Base-by-base conservation (phyloP, 2,888 invertebrate species). In the Lathronympha strigana region DNA sequence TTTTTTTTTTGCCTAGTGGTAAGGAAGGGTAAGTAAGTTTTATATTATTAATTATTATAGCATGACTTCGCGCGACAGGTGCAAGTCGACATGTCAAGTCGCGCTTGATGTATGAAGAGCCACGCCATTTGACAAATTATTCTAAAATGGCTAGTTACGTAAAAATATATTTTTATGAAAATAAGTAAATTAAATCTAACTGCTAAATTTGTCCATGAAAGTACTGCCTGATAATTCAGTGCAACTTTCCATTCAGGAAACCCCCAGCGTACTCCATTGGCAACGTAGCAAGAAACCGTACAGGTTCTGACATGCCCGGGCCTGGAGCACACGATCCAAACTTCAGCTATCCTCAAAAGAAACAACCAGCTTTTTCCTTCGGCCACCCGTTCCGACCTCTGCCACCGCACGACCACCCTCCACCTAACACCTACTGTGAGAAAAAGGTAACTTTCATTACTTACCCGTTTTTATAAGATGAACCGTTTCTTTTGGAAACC, bases 361-460 rank as follows among this genome's bases (percentile, higher is more conserved):
- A 43, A 0, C 83, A 77, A 50, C 90, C 90, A 28, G 78, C 84
- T 5, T 87, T 74, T 68, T 79, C 85, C 2, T 86, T 90, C 40
- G 87, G 83, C 11, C 72, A 69, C 1, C 76, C 78, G 15, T 80
- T 71, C 72, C 80, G 73, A 63, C 67, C 61, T 4, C 3, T 68
- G 2, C 71, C 67, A 53, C 73, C 71, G 15, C 63, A 68, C 4
- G 71, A 72, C 43, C 67, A 69, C 19, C 90, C 90, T 13, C 73
- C 88, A 0, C 87, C 89, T 0, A 88, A 88, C 71, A 71, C 76
- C 1, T 89, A 90, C 69, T 90, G 89, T 71, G 82, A 86, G 71
- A 87, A 84, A 77, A 89, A 86, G 86, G 90, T 89, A 77, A 55
- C 15, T 38, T 15, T 25, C 23, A 23, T 38, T 60, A 4, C 33